phyloP scores from a whole-genome alignment of 2,888 invertebrate species.

The Drosophila quinaria region DNA sequence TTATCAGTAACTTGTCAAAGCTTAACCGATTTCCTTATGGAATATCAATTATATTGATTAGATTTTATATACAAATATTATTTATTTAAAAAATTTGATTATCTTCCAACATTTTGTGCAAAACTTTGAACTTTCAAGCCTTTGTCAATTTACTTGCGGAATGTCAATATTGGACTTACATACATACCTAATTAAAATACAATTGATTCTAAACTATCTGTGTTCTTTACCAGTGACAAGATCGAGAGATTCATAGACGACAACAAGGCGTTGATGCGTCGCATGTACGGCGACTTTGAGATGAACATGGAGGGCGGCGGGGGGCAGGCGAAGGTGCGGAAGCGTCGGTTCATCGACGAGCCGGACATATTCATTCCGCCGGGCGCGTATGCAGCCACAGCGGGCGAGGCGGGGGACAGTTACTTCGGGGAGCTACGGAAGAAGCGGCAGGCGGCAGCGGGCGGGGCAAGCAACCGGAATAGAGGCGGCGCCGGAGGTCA shows the following conservation, averaged over 20 bases:
- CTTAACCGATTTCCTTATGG: too few relatives aligned
- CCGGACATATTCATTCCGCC: slow-evolving; percentile 85
- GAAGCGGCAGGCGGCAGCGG: slow-evolving; percentile 86
- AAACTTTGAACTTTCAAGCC: too few relatives aligned
- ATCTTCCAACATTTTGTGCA: too few relatives aligned
- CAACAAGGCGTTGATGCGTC: slow-evolving; percentile 96
- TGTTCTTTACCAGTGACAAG: slow-evolving; percentile 88
- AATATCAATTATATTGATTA: too few relatives aligned
- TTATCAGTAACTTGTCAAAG: too few relatives aligned
- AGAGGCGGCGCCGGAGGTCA: slow-evolving; percentile 35
- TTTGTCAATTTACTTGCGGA: too few relatives aligned
- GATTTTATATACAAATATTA: too few relatives aligned
- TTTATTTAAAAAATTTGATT: too few relatives aligned
- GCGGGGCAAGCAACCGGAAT: slow-evolving; percentile 64
- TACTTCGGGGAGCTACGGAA: slow-evolving; percentile 87
- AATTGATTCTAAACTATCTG: too few relatives aligned
- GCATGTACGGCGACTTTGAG: slow-evolving; percentile 97
- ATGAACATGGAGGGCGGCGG: slow-evolving; percentile 87
- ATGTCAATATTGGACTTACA: too few relatives aligned
- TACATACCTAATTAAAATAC: neutral
- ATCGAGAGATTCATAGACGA: slow-evolving; percentile 97
- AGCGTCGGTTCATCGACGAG: slow-evolving; percentile 85
- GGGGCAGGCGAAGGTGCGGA: slow-evolving; percentile 85
- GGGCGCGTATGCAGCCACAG: slow-evolving; percentile 87
- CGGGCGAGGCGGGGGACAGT: slow-evolving; percentile 87